Conservation (phyloP, 1,140 invertebrate species). For the Penaeus indicus region DNA sequence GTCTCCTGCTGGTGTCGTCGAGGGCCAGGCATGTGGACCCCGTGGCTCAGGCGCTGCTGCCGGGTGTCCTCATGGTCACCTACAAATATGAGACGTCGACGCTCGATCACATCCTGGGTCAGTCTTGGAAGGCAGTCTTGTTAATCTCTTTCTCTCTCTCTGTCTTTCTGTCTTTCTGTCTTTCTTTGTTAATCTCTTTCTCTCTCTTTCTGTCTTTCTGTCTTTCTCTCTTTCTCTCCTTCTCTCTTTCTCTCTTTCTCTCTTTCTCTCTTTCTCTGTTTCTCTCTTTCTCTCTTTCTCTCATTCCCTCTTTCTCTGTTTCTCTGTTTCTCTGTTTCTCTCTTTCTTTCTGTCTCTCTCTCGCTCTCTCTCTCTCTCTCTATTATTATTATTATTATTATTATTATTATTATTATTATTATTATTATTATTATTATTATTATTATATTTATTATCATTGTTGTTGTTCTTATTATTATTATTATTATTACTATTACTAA, state of each 20-base stretch:
- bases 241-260: constrained; percentile 18
- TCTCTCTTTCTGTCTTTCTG: too few relatives aligned
- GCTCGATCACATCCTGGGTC: constrained; percentile 69
- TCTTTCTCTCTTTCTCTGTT: not conserved
- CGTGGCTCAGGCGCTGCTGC: constrained; percentile 66
- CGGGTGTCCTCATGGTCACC: constrained; percentile 68
- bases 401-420: too few relatives aligned
- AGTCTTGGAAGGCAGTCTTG: not conserved
- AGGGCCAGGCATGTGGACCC: constrained; percentile 62
- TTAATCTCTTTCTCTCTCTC: too few relatives aligned
- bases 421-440: too few relatives aligned
- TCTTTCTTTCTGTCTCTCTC: not conserved
- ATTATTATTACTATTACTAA: too few relatives aligned
- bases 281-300: not conserved
- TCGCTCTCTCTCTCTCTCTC: not conserved
- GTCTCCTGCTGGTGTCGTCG: constrained; percentile 67
- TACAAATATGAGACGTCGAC: constrained; percentile 71
- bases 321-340: not conserved
- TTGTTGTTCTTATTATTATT: too few relatives aligned
- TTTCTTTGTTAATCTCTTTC: not conserved
- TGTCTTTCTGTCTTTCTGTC: not conserved
- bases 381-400: too few relatives aligned
- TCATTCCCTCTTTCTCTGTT: not conserved
- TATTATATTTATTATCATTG: too few relatives aligned
- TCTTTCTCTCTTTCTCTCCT: too few relatives aligned